phyloP scores from a whole-genome alignment of 2,113 vertebrate species.

The Paedocypris sp. region DNA sequence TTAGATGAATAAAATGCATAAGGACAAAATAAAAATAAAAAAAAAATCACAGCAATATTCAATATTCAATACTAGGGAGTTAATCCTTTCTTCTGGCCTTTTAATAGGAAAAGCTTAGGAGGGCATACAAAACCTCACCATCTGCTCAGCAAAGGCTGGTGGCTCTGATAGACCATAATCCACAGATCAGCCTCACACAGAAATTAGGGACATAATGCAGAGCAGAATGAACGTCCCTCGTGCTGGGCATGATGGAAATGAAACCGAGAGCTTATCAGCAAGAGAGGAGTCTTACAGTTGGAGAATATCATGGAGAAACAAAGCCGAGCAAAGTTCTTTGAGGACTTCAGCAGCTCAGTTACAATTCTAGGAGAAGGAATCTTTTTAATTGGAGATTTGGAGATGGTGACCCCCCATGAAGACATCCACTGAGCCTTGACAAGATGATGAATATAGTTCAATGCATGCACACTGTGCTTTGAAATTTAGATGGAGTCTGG shows the following conservation, averaged over 20 bases:
- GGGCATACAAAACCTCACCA: constrained; percentile 37
- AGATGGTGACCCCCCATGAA: background rate
- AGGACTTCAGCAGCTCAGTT: constrained; percentile 27
- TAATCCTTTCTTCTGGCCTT: constrained; percentile 41
- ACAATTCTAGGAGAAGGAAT: background rate
- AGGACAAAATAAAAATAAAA: constrained; percentile 12
- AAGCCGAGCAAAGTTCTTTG: constrained; percentile 7
- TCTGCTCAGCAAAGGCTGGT: constrained; percentile 33
- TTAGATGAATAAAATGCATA: constrained; percentile 13
- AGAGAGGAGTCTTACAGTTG: constrained; percentile 9
- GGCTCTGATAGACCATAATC: constrained; percentile 34
- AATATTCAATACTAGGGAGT: constrained; percentile 26
- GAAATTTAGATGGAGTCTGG: background rate
- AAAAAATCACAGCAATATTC: constrained; percentile 35
- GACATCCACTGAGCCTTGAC: background rate
- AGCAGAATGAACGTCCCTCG: constrained; percentile 20
- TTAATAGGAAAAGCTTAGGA: constrained; percentile 36
- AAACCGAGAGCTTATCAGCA: constrained; percentile 35
- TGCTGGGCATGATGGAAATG: constrained; percentile 30
- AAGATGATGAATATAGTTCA: constrained; percentile 23
- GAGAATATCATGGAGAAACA: constrained; percentile 20
- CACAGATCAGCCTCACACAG: constrained; percentile 37
- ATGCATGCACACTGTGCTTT: constrained; percentile 11
- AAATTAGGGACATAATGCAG: constrained; percentile 36
- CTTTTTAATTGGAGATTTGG: constrained; percentile 14